Percentiles rank a stretch among this genome's conserved stretches.
phyloP scores from a whole-genome alignment of 64 coral and sea anemone species.

The Trachythela sp. region DNA sequence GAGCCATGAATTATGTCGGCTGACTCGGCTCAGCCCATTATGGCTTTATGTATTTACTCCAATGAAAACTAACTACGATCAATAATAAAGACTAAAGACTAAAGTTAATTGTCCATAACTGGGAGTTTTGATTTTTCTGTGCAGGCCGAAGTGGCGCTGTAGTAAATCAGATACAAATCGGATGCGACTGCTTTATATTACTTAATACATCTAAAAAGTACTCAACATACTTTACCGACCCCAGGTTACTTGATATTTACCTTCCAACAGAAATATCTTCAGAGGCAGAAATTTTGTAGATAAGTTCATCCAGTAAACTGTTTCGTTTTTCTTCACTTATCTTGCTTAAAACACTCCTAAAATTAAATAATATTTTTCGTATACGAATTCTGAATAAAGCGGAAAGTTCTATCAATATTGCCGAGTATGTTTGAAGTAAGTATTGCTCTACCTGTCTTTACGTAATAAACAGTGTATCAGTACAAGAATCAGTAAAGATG shows the following conservation, averaged over 20 bases:
- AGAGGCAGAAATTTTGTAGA: constrained; percentile 96
- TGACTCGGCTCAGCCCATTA: too few species aligned
- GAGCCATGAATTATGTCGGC: too few species aligned
- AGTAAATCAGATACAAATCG: too few species aligned
- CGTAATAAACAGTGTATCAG: not conserved
- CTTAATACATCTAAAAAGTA: not conserved
- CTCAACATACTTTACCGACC: too few species aligned
- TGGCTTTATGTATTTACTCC: too few species aligned
- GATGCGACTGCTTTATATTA: too few species aligned
- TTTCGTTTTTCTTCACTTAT: constrained; percentile 23
- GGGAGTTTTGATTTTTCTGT: too few species aligned
- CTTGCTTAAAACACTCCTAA: not conserved
- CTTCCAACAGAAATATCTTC: constrained; percentile 82
- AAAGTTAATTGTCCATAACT: too few species aligned
- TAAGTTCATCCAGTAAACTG: constrained; percentile 82
- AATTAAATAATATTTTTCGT: not conserved
- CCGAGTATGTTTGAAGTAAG: too few species aligned
- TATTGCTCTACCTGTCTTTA: not conserved
- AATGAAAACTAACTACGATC: too few species aligned
- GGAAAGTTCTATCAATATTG: not conserved
- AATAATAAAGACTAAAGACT: too few species aligned
- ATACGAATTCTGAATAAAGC: not conserved
- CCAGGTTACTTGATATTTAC: constrained; percentile 28
- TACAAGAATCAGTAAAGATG: not conserved
- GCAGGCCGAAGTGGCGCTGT: too few species aligned